Evolutionary conservation across 2,888 invertebrate genomes (phyloP), one percentile per base, ranked within the genome.

Genomic region (Apotomis capreana): DNA sequence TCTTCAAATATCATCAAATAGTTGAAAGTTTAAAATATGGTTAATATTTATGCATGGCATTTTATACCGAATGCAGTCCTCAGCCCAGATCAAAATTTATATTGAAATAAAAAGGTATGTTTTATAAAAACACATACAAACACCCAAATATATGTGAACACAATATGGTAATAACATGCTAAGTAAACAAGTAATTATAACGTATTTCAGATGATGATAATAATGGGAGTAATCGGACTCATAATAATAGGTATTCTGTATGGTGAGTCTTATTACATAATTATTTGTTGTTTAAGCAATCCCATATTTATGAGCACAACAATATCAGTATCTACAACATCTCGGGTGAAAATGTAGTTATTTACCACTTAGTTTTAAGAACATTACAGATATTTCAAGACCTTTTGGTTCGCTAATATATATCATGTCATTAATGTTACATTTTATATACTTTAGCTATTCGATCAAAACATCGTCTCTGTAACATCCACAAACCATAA

Each of bases 221-320:
- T 72, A 67, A 72, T 68, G 72, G 72, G 72, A 62, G 72, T 72
- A 37, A 72, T 72, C 68, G 72, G 62, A 68, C 62, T 72, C 62
- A 49, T 72, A 72, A 72, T 72, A 72, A 72, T 72, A 72, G 72
- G 72, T 72, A 72, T 72, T 72, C 58, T 72, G 58, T 72, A 72
- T 51, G 72, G 72, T 72, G 72, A 72, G 72, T 72, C 37, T 36
- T 40, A 57, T 46, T 26, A 9, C 46, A 54, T 68, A 44, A 37
- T 59, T 59, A 62, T 62, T 15, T 52, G 40, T 44, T 52, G 44
- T 65, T 61, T 71, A 61, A 61, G 46, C 49, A 61, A 60, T 51
- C 37, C 54, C 52, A 67, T 12, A 37, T 54, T 67, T 59, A 49
- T 12, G 36, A 70, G 40, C 40, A 46, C 70, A 70, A 59, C 26